Conservation (phyloP, 37 sponge, comb jelly and placozoan genomes). For the Spongia lamella region DNA sequence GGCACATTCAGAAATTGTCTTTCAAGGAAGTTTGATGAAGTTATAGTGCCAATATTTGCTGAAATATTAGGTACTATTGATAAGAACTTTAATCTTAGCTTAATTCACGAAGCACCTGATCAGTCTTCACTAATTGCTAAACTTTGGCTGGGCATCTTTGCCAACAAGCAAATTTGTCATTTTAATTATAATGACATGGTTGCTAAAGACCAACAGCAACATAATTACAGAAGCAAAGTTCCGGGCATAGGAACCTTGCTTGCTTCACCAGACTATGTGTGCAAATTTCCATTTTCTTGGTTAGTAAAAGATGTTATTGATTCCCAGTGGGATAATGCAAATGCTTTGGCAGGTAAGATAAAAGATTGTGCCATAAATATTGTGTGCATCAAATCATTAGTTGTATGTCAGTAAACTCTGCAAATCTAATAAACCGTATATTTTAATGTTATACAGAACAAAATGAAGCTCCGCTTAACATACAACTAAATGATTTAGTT, state of each 20-base stretch:
- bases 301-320: constrained; percentile 37
- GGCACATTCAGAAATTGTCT: constrained; percentile 39
- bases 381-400: no score
- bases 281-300: constrained; percentile 66
- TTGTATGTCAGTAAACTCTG: no score
- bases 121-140: background rate
- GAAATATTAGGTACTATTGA: constrained; percentile 29
- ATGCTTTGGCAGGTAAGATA: no score
- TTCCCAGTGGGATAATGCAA: constrained; percentile 1
- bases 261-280: background rate
- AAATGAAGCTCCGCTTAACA: background rate
- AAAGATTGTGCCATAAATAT: no score
- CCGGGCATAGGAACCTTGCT: background rate
- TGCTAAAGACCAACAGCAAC: background rate
- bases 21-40: constrained; percentile 22
- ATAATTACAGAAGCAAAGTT: background rate
- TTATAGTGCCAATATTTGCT: constrained; percentile 30
- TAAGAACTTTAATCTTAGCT: constrained; percentile 24
- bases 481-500: constrained; percentile 36
- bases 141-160: background rate
- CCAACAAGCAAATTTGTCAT: background rate
- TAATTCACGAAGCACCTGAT: background rate
- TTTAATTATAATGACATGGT: background rate
- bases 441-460: no score
- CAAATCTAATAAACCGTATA: no score